phyloP scores from a whole-genome alignment of 2,113 vertebrate genomes.

The Sisor rabdophorus region DNA sequence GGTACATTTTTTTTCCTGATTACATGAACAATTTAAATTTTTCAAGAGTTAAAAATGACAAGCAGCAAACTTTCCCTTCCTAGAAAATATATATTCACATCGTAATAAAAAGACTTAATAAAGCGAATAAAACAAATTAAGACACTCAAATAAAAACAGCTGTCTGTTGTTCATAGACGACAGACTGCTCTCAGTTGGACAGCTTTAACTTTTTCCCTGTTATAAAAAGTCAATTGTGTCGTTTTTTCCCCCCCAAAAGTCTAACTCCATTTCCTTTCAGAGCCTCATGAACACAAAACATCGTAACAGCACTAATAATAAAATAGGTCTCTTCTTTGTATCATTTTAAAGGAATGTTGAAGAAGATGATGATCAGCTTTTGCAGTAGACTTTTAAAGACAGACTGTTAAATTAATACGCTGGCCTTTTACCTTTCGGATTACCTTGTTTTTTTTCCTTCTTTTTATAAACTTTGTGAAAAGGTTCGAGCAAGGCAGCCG shows the following conservation, averaged over 20 bases:
- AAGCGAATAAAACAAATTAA: constrained; percentile 16
- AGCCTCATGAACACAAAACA: constrained; percentile 46
- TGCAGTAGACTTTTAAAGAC: constrained; percentile 47
- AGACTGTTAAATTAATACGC: constrained; percentile 50
- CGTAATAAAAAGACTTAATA: constrained; percentile 4
- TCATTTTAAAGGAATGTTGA: constrained; percentile 37
- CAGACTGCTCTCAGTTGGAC: constrained; percentile 46
- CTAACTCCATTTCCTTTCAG: constrained; percentile 49
- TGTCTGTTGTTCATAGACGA: constrained; percentile 39
- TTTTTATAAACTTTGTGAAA: constrained; percentile 34
- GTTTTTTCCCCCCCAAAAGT: constrained; percentile 40
- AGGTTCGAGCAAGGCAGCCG: constrained; percentile 35
- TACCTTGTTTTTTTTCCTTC: constrained; percentile 38
- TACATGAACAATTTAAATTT: no score
- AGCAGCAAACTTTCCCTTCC: not conserved
- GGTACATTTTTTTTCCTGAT: no score
- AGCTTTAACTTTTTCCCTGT: constrained; percentile 46
- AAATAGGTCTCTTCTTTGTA: constrained; percentile 31
- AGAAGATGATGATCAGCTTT: constrained; percentile 38
- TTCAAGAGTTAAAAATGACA: no score
- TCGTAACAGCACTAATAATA: constrained; percentile 44
- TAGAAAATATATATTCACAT: not conserved
- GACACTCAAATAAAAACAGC: constrained; percentile 38
- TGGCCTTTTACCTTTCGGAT: constrained; percentile 47
- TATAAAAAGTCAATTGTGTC: constrained; percentile 43